Conservation (phyloP, 1,140 invertebrate species). For the Pentalonia nigronervosa region DNA sequence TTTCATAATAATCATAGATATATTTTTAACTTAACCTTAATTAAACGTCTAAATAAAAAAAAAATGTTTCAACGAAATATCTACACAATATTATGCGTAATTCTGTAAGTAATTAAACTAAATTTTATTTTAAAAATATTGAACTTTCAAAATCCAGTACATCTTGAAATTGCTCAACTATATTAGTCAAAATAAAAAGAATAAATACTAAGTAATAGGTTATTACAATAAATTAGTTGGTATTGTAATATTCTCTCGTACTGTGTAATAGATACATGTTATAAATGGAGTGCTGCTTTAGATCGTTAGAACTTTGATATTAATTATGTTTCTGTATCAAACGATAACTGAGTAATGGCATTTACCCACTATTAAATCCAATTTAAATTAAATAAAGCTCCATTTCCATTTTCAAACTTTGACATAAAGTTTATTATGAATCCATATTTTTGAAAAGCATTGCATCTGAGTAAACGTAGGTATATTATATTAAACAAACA, state of each 20-base stretch:
- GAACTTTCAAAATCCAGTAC: background rate
- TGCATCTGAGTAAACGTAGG: background rate
- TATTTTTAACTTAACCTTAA: background rate
- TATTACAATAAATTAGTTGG: background rate
- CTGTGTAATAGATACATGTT: background rate
- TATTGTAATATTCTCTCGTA: background rate
- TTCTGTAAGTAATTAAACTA: background rate
- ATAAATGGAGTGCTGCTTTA: background rate
- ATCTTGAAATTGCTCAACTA: background rate
- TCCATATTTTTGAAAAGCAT: background rate
- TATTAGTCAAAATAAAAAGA: background rate
- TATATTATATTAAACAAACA: background rate
- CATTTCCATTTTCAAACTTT: slow-evolving; percentile 15
- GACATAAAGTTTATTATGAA: background rate
- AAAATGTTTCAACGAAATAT: background rate
- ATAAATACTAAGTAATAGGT: background rate
- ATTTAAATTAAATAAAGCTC: background rate
- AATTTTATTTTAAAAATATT: background rate
- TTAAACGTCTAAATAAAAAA: background rate
- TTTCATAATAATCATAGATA: background rate
- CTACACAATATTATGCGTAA: background rate
- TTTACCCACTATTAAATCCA: background rate
- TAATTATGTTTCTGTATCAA: background rate
- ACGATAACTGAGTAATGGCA: background rate
- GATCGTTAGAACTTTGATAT: background rate